Percentiles rank a stretch among this genome's conserved stretches.
phyloP scores from a whole-genome alignment of 2,113 vertebrate species.

The Tympanuchus pallidicinctus region DNA sequence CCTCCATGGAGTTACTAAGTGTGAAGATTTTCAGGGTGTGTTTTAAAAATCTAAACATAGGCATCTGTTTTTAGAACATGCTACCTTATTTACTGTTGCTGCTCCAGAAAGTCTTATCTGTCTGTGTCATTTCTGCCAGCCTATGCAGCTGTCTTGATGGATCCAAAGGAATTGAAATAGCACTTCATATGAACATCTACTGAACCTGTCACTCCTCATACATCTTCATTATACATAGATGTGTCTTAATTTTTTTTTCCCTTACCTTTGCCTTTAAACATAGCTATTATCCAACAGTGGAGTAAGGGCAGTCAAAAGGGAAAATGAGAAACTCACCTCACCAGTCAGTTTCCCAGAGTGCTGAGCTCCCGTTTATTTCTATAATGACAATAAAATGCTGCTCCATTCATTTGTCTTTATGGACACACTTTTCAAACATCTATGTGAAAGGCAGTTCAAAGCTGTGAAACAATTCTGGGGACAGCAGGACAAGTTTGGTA shows the following conservation, averaged over 20 bases:
- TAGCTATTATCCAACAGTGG: fast-evolving
- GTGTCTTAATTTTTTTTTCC: neutral
- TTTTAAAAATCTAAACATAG: neutral
- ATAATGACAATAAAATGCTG: neutral
- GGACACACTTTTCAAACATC: neutral
- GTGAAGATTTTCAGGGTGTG: neutral
- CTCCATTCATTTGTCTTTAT: neutral
- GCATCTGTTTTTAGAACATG: neutral
- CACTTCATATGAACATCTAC: neutral
- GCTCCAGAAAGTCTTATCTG: neutral
- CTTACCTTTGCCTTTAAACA: neutral
- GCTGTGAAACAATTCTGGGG: neutral
- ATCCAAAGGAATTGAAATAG: neutral
- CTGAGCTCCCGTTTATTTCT: neutral
- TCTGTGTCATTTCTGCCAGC: neutral
- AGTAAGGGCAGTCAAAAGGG: neutral
- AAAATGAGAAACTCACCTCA: neutral
- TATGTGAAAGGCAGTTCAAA: neutral
- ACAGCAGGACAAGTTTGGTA: neutral
- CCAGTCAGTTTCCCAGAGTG: neutral
- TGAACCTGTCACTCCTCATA: neutral
- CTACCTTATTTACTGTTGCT: neutral
- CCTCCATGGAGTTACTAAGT: neutral
- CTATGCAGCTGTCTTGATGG: neutral
- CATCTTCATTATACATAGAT: neutral